phyloP scores from a whole-genome alignment of 1,140 invertebrate species.

The Leptopilina clavipes region DNA sequence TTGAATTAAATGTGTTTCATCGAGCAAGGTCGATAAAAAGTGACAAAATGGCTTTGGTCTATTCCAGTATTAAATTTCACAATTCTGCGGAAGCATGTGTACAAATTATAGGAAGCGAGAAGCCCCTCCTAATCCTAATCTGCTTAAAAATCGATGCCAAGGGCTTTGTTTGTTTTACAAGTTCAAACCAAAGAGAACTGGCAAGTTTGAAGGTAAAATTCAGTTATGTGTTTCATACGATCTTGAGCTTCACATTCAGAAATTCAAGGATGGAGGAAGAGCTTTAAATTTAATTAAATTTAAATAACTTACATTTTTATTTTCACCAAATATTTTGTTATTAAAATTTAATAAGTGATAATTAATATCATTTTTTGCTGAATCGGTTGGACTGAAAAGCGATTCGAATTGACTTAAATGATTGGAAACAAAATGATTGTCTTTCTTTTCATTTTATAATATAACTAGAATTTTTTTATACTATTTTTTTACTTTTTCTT shows the following conservation, averaged over 20 bases:
- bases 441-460: no score
- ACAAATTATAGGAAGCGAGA: constrained; percentile 27
- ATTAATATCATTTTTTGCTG: no score
- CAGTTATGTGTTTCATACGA: constrained; percentile 16
- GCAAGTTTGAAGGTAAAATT: constrained; percentile 15
- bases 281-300: background rate
- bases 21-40: constrained; percentile 27
- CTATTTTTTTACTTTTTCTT: no score
- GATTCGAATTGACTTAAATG: no score
- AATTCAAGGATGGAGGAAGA: constrained; percentile 17
- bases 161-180: background rate
- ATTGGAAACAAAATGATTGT: no score
- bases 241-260: constrained; percentile 31
- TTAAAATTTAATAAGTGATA: no score
- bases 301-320: background rate
- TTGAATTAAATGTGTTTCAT: background rate
- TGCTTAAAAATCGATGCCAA: constrained; percentile 32
- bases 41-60: constrained; percentile 10
- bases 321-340: no score
- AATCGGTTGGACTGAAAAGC: no score
- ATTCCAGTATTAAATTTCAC: constrained; percentile 25
- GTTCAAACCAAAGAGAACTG: constrained; percentile 19
- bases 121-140: constrained; percentile 33
- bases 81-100: constrained; percentile 23
- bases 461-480: no score